Base-by-base conservation (phyloP, 2,888 invertebrate species). In the Carterocephalus palaemon region DNA sequence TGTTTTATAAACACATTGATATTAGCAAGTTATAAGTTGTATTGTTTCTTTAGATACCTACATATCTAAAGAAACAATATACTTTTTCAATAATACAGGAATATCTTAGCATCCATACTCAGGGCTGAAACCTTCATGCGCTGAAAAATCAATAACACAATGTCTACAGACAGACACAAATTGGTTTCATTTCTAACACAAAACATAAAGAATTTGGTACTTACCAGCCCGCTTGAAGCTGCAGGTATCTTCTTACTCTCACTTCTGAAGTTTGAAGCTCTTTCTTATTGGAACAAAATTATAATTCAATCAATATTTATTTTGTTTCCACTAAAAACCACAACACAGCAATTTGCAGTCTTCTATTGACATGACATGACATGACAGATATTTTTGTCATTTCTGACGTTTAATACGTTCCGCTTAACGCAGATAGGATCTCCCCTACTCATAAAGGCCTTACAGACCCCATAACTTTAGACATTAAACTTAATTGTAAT, bases 101-200 rank as follows among this genome's bases (percentile, higher is more conserved):
- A n/a, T n/a, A n/a, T n/a, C n/a, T n/a, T n/a, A n/a, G n/a, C n/a
- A n/a, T n/a, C n/a, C n/a, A n/a, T n/a, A n/a, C n/a, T n/a, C n/a
- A n/a, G n/a, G n/a, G n/a, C 10, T 22, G 22, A 36, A 28, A 29
- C 8, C 36, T 41, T 17, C 26, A 20, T 38, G 5, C 32, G 37
- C 47, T 42, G 47, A 47, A 47, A 47, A 47, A 47, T 47, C 47
- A 42, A 47, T 47, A 47, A 47, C 40, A 36, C 16, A 33, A 19
- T 26, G 41, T n/a, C n/a, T n/a, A n/a, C n/a, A n/a, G n/a, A 41
- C 32, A 23, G 19, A 19, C 8, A 24, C 12, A 13, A 9, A 41
- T 19, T 33, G 24, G 4, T 24, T 24, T 10, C 9, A 33, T 8
- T 32, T 19, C 6, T 19, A 24, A 19, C 23, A 13, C 15, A 24